A percentile compares a stretch with the other conserved stretches of the same genome.
phyloP scores from a whole-genome alignment of 2,113 vertebrate genomes.

The Malurus elegans region DNA sequence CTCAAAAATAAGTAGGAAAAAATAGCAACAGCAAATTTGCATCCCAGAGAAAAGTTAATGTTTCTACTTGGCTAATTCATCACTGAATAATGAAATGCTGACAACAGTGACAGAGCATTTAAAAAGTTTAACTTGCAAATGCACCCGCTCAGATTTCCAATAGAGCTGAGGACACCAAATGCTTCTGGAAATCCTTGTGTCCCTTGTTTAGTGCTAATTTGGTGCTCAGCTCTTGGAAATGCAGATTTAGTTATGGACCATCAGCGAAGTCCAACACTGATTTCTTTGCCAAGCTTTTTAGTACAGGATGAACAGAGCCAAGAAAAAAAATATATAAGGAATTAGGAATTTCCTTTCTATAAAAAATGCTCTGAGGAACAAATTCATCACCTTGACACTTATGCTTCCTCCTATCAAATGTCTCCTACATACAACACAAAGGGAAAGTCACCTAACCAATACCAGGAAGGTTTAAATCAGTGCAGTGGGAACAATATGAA shows the following conservation, averaged over 20 bases:
- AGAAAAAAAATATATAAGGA: not conserved
- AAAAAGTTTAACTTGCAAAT: not conserved
- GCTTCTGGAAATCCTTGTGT: not conserved
- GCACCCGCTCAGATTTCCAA: not conserved
- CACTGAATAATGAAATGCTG: not conserved
- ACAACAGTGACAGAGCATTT: not conserved
- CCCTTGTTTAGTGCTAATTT: not conserved
- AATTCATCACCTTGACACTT: not conserved
- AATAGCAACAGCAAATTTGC: constrained; percentile 6
- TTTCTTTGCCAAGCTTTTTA: not conserved
- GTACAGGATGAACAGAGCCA: not conserved
- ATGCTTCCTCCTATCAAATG: not conserved
- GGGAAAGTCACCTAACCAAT: not conserved
- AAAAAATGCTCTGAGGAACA: not conserved
- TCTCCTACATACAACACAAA: not conserved
- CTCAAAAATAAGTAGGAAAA: constrained; percentile 23
- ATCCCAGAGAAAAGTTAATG: not conserved
- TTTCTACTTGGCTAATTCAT: constrained; percentile 1
- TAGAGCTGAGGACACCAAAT: not conserved
- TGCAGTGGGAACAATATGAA: not conserved
- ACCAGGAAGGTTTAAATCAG: not conserved
- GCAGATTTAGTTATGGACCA: not conserved
- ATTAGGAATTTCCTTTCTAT: not conserved
- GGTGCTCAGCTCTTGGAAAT: not conserved
- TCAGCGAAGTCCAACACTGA: not conserved